These are phyloP conservation scores for Chrysaora quinquecirrha DNA, from an alignment of 30 jellyfish, hydroid and myxozoan species.

Conservation along the genomic window DNA sequence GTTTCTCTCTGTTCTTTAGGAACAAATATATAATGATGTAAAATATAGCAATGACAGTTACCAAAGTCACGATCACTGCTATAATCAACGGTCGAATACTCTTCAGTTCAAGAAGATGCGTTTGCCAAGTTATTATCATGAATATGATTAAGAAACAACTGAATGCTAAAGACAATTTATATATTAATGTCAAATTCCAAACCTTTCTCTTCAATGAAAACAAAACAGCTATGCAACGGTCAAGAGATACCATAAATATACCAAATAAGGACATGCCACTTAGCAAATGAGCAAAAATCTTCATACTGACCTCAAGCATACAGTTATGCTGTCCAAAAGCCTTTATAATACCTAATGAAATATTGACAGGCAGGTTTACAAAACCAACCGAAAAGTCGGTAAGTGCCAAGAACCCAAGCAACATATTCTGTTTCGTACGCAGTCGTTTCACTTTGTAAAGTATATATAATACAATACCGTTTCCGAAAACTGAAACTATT, in stretches of 20 bases:
- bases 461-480: not conserved
- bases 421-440: not conserved
- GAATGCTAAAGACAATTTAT: not conserved
- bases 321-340: not conserved
- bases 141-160: not conserved
- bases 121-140: not conserved
- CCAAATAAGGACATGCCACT: not conserved
- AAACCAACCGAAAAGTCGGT: slow-evolving; percentile 10
- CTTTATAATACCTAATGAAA: not conserved
- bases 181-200: not conserved
- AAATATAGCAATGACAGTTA: not conserved
- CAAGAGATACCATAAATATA: not conserved
- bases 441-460: not conserved
- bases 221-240: not conserved
- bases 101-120: not conserved
- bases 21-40: not conserved
- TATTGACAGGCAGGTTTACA: not conserved
- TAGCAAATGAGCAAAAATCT: not conserved
- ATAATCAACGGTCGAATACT: not conserved
- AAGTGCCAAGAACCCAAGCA: slow-evolving; percentile 17
- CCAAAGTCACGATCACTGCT: not conserved
- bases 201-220: not conserved
- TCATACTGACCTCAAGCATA: not conserved
- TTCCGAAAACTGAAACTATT: not conserved
- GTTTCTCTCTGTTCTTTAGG: too few relatives aligned